Conservation (phyloP, 2,888 invertebrate genomes). For the Metellina segmentata region DNA sequence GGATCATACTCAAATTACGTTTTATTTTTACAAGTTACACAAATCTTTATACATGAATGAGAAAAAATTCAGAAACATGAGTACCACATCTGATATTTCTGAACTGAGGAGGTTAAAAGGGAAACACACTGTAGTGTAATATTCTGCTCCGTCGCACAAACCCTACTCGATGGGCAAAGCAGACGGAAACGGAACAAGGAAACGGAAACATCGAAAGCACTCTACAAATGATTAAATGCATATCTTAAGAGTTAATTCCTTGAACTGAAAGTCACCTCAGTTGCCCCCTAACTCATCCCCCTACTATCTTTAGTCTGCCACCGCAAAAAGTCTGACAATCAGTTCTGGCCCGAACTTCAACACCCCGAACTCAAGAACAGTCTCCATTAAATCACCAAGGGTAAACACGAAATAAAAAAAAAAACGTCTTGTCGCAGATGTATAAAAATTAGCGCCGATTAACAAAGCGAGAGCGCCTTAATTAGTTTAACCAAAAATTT, state of each 20-base stretch:
- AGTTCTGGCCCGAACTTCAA: conserved; percentile 14
- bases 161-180: no score
- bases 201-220: no score
- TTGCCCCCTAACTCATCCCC: not conserved
- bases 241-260: not conserved
- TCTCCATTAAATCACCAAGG: conserved; percentile 38
- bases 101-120: no score
- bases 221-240: not conserved
- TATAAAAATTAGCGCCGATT: conserved; percentile 70
- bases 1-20: no score
- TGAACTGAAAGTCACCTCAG: not conserved
- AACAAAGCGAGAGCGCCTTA: conserved; percentile 67
- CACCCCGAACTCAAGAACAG: not conserved
- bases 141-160: no score
- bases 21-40: no score
- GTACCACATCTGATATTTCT: no score
- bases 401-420: conserved; percentile 29
- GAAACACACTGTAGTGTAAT: no score
- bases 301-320: not conserved
- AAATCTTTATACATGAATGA: no score
- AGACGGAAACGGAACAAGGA: no score
- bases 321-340: conserved; percentile 9
- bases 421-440: conserved; percentile 31
- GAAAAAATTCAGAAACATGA: no score
- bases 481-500: conserved; percentile 76